Base-by-base conservation (phyloP, 1,140 invertebrate genomes). In the Trichomalopsis sarcophagae region DNA sequence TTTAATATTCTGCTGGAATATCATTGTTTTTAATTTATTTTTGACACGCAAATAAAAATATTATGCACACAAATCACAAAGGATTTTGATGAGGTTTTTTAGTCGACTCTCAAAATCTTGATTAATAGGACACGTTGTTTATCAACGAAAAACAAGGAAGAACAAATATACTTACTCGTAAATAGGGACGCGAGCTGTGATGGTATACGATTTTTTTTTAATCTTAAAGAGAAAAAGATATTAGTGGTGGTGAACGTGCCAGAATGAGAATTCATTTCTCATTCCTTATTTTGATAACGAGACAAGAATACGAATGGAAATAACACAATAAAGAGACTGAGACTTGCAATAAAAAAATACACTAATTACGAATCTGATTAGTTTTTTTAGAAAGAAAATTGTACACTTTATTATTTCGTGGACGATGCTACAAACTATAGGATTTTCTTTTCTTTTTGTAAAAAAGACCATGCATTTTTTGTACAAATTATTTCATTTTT, bases 371-470 rank as follows among this genome's bases (percentile, higher is more conserved):
- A 85, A 62, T 81, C 10, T 17, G 79, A 86, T 84, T 33, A 66
- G 74, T 74, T 75, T 76, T 77, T 68, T 75, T 89, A 86, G 86
- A 90, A 91, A 89, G 84, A 90, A 90, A 90, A 89, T 88, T 90
- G 87, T 89, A 89, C 88, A 86, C 87, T 91, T 91, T 91, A 90
- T 90, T 91, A 81, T 89, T 84, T 83, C 88, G 89, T 85, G 85
- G 87, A 89, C 87, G 84, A 81, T 88, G 87, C 87, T 90, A 91
- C 90, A 91, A 89, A 90, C 89, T 91, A 90, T 90, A 90, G 90
- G 73, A 81, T 81, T 82, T 68, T 77, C 50, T 55, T 55, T 55
- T 55, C 33, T 62, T 62, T 86, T 76, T 69, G 77, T 68, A 86
- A 89, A 90, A 91, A 89, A 69, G 87, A 89, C 62, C 90, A 90